phyloP scores from a whole-genome alignment of 2,797 vertebrate species.

The Phalloptychus januarius region DNA sequence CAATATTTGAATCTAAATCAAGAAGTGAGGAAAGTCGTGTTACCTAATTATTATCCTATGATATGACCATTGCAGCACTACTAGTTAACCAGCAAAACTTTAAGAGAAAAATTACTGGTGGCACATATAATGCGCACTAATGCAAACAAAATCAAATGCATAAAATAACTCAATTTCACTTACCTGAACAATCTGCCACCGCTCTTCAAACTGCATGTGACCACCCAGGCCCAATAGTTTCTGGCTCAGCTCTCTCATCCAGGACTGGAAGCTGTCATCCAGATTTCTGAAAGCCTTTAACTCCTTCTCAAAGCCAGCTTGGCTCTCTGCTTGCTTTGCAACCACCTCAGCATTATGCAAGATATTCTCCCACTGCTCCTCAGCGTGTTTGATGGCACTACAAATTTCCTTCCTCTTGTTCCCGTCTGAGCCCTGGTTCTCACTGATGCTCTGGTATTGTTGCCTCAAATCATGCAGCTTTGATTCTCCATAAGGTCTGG shows the following conservation, averaged over 20 bases:
- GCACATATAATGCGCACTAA: not conserved
- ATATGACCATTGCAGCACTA: too few species aligned
- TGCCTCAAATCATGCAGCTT: constrained; percentile 74
- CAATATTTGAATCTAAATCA: too few species aligned
- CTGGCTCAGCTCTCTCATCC: constrained; percentile 82
- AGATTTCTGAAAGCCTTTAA: constrained; percentile 73
- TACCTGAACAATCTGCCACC: constrained; percentile 81
- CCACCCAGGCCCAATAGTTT: constrained; percentile 70
- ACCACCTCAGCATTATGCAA: constrained; percentile 35
- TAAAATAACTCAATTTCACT: constrained; percentile 15
- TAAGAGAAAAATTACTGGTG: too few species aligned
- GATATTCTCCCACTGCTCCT: constrained; percentile 62
- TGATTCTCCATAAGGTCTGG: constrained; percentile 69
- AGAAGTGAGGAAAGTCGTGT: not conserved
- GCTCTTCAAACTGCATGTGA: constrained; percentile 71
- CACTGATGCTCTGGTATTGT: constrained; percentile 50
- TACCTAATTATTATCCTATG: too few species aligned
- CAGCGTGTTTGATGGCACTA: constrained; percentile 35
- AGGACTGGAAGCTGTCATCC: constrained; percentile 71
- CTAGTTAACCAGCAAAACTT: too few species aligned
- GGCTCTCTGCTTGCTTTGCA: constrained; percentile 42
- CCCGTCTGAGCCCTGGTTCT: constrained; percentile 50
- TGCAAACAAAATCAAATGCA: not conserved
- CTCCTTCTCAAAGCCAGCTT: constrained; percentile 60
- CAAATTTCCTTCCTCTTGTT: constrained; percentile 42